phyloP scores from a whole-genome alignment of 2,797 vertebrate genomes.

The Acipenser ruthenus region DNA sequence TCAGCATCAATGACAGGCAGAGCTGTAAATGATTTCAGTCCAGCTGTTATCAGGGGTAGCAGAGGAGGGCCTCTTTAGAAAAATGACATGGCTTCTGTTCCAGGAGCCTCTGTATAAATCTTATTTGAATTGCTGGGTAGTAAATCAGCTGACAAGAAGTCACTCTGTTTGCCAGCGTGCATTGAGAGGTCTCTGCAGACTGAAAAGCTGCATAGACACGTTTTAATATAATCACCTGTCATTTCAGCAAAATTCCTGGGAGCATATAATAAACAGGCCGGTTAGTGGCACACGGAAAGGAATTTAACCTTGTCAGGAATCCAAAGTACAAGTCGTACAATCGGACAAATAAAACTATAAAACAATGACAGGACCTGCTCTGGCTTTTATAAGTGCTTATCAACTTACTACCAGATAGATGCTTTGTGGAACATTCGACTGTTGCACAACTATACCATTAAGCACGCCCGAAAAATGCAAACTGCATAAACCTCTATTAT shows the following conservation, averaged over 20 bases:
- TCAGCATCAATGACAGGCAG: neutral
- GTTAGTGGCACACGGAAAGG: neutral
- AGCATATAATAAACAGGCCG: neutral
- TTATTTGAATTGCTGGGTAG: neutral
- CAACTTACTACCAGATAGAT: too few species aligned
- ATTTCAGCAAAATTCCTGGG: neutral
- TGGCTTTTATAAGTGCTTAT: too few species aligned
- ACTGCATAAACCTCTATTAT: too few species aligned
- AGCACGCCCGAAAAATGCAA: too few species aligned
- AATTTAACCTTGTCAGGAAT: neutral
- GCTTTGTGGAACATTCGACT: too few species aligned
- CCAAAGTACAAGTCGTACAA: neutral
- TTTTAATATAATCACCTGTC: neutral
- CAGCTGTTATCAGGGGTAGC: constrained; percentile 40
- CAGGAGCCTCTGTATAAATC: neutral
- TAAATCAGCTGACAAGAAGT: neutral
- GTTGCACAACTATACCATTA: too few species aligned
- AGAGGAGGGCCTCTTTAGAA: constrained; percentile 27
- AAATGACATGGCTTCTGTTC: constrained; percentile 5
- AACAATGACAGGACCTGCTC: too few species aligned
- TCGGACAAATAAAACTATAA: neutral
- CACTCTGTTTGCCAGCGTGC: neutral
- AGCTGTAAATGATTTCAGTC: constrained; percentile 25
- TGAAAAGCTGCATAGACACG: neutral
- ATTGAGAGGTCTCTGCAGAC: neutral